These are phyloP conservation scores for Synanthedon andrenaeformis DNA, from an alignment of 2,888 invertebrate species.

Conservation along the genomic window DNA sequence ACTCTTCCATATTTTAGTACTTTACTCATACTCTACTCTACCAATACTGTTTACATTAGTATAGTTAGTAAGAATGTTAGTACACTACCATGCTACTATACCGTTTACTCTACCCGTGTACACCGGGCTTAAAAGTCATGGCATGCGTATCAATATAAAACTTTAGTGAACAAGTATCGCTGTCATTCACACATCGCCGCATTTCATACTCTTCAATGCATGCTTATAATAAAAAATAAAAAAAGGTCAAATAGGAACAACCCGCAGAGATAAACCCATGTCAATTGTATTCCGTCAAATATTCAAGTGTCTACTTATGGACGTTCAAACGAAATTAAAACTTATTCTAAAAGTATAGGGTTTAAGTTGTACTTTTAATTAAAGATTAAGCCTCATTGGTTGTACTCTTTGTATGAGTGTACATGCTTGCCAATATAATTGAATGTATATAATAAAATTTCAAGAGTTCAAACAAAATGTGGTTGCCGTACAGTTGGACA, in stretches of 20 bases:
- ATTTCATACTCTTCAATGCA: conserved; percentile 22
- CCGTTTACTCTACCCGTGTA: too few relatives aligned
- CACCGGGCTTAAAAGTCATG: too few relatives aligned
- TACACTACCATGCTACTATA: too few relatives aligned
- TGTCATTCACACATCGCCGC: conserved; percentile 41
- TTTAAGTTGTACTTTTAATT: too few relatives aligned
- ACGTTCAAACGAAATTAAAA: background rate
- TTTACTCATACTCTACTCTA: too few relatives aligned
- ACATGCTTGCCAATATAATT: background rate
- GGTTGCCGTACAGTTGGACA: background rate
- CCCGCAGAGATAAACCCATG: conserved; percentile 28
- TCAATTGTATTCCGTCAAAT: conserved; percentile 18
- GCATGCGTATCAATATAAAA: conserved; percentile 6
- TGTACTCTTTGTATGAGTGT: background rate
- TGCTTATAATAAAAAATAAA: conserved; percentile 18
- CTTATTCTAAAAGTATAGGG: too few relatives aligned
- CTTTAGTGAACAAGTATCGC: conserved; percentile 12
- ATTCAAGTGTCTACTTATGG: background rate
- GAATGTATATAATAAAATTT: background rate
- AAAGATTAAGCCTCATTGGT: background rate
- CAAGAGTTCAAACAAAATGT: background rate
- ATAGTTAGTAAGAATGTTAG: too few relatives aligned
- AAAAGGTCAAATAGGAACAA: conserved; percentile 20
- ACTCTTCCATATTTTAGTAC: too few relatives aligned
- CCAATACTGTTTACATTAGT: too few relatives aligned